These are phyloP conservation scores for Periophthalmodon schlosseri DNA, from an alignment of 2,113 vertebrate genomes.

Conservation along the genomic window DNA sequence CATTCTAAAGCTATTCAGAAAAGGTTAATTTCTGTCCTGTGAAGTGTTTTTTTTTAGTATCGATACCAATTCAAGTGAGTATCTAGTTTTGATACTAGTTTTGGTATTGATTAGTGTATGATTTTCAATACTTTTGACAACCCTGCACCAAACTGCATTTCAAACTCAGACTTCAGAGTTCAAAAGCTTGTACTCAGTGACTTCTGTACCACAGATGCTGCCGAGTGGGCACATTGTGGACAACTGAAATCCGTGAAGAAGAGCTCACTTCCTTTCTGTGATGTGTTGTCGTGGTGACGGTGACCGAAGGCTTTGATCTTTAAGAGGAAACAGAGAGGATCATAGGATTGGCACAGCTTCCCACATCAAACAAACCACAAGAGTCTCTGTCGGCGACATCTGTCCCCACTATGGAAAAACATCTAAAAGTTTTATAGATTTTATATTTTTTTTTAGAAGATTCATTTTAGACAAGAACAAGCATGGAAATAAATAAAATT, in stretches of 20 bases:
- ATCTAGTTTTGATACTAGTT: too few relatives aligned
- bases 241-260: constrained; percentile 61
- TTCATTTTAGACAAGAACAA: constrained; percentile 36
- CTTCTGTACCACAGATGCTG: constrained; percentile 44
- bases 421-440: constrained; percentile 25
- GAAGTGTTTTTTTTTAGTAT: too few relatives aligned
- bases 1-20: too few relatives aligned
- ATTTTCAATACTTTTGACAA: too few relatives aligned
- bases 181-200: constrained; percentile 30
- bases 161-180: too few relatives aligned
- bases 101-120: too few relatives aligned
- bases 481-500: constrained; percentile 6
- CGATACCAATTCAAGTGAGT: too few relatives aligned
- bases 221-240: constrained; percentile 67
- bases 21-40: too few relatives aligned
- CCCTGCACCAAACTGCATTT: too few relatives aligned
- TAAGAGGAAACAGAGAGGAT: constrained; percentile 63
- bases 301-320: constrained; percentile 59
- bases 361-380: constrained; percentile 66
- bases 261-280: constrained; percentile 64
- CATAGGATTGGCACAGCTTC: constrained; percentile 48
- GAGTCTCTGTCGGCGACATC: constrained; percentile 48
- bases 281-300: constrained; percentile 68
- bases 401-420: constrained; percentile 36
- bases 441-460: constrained; percentile 1